Conservation (phyloP, 2,888 invertebrate species). For the Melieria omissa region DNA sequence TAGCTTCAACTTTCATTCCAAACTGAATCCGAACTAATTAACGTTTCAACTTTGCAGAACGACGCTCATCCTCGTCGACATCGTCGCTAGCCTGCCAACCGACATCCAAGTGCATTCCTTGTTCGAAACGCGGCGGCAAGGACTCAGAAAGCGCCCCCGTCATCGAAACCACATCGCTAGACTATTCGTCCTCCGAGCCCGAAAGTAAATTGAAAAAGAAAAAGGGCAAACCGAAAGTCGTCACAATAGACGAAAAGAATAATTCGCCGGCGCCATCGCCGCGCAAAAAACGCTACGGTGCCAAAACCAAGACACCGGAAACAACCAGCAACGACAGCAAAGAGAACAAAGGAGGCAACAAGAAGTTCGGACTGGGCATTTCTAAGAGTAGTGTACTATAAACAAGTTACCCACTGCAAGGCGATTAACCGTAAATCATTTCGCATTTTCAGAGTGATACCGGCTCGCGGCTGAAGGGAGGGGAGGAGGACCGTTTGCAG, state of each 20-base stretch:
- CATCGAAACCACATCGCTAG: constrained; percentile 43
- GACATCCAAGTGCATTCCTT: constrained; percentile 49
- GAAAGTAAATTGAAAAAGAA: constrained; percentile 36
- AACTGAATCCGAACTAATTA: constrained; percentile 19
- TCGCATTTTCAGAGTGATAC: constrained; percentile 39
- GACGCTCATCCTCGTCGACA: constrained; percentile 48
- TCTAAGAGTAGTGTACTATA: constrained; percentile 47
- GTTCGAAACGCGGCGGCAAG: constrained; percentile 31
- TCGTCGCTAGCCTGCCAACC: constrained; percentile 53
- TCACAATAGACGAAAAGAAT: constrained; percentile 39
- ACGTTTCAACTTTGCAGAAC: constrained; percentile 23
- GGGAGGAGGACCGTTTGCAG: constrained; percentile 12
- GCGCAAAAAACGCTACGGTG: neutral
- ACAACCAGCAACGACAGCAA: neutral
- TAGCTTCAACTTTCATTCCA: neutral
- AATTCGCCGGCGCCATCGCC: constrained; percentile 17
- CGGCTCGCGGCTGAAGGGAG: neutral
- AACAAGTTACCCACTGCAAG: constrained; percentile 16
- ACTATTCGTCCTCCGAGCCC: constrained; percentile 39
- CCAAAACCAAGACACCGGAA: constrained; percentile 1
- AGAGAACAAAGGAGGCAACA: neutral
- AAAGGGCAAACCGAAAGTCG: constrained; percentile 36
- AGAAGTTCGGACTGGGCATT: constrained; percentile 26
- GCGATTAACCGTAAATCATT: constrained; percentile 19
- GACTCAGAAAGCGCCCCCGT: constrained; percentile 35